Evolutionary conservation across 2,888 invertebrate species (phyloP).

Genomic region (Troides aeacus): DNA sequence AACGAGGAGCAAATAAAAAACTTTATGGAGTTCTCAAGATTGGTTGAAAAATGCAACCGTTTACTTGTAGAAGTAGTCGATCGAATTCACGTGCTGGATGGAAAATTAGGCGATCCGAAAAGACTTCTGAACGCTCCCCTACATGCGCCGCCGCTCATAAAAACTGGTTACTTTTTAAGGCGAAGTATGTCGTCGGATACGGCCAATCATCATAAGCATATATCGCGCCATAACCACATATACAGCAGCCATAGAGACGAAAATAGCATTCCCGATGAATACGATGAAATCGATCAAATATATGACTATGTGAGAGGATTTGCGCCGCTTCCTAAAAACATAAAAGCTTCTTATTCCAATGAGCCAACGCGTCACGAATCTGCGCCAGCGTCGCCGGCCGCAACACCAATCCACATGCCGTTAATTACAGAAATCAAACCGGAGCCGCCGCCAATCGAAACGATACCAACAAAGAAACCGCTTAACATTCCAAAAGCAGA

Average conservation of each 20-base stretch:
- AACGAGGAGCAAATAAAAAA: conserved; percentile 90
- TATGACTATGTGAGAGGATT: conserved; percentile 97
- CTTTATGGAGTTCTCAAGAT: conserved; percentile 87
- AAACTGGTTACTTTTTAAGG: conserved; percentile 86
- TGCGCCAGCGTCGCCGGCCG: conserved; percentile 78
- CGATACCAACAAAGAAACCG: conserved; percentile 91
- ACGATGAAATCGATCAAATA: conserved; percentile 97
- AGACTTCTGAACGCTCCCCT: conserved; percentile 67
- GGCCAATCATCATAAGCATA: conserved; percentile 79
- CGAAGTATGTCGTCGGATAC: conserved; percentile 90
- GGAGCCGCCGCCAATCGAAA: conserved; percentile 95
- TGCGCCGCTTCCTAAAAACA: conserved; percentile 92
- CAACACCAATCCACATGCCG: conserved; percentile 78
- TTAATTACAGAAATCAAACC: conserved; percentile 84
- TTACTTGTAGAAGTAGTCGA: conserved; percentile 88
- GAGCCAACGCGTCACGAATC: conserved; percentile 75
- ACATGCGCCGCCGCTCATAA: conserved; percentile 70
- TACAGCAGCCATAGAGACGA: conserved; percentile 82
- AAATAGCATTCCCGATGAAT: conserved; percentile 87
- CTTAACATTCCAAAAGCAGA: conserved; percentile 81
- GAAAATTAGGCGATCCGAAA: conserved; percentile 86
- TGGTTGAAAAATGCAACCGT: conserved; percentile 88
- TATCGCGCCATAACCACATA: conserved; percentile 75
- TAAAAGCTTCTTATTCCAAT: conserved; percentile 82
- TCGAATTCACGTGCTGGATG: conserved; percentile 89